Evolutionary conservation across 92 coral and sea anemone species (phyloP).

Genomic region (Zoanthus solanderi): DNA sequence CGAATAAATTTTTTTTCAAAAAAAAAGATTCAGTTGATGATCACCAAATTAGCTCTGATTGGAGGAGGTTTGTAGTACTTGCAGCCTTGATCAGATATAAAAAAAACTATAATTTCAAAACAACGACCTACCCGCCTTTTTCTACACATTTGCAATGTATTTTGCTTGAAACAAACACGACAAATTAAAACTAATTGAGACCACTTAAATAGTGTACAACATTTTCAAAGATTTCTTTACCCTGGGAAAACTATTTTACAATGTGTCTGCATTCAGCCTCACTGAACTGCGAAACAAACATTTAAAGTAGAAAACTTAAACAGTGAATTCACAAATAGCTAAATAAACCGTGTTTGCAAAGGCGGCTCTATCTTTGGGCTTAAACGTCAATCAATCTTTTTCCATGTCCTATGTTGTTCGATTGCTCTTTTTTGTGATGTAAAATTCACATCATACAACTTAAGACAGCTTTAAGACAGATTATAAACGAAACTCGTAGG

Average conservation of each 20-base stretch:
- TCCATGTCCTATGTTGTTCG: conserved; percentile 57
- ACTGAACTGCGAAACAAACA: conserved; percentile 77
- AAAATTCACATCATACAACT: conserved; percentile 37
- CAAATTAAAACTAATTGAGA: conserved; percentile 77
- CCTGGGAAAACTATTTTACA: conserved; percentile 60
- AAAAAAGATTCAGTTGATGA: neutral
- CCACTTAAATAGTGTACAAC: conserved; percentile 65
- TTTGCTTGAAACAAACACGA: conserved; percentile 74
- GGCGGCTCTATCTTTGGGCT: conserved; percentile 75
- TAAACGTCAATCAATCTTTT: conserved; percentile 76
- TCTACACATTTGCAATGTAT: conserved; percentile 69
- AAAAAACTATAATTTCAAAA: conserved; percentile 65
- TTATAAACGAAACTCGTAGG: conserved; percentile 29
- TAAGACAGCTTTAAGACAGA: conserved; percentile 21
- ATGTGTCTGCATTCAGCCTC: conserved; percentile 55
- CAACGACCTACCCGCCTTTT: conserved; percentile 67
- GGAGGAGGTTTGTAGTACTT: conserved; percentile 60
- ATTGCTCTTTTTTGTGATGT: conserved; percentile 82
- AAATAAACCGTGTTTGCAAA: conserved; percentile 86
- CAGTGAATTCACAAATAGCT: conserved; percentile 88
- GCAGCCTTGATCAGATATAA: conserved; percentile 60
- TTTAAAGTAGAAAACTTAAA: conserved; percentile 83
- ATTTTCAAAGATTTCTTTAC: conserved; percentile 74
- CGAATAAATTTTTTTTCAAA: neutral
- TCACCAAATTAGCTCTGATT: conserved; percentile 10